phyloP scores from a whole-genome alignment of 2,797 vertebrate species.

The Trachops cirrhosus region DNA sequence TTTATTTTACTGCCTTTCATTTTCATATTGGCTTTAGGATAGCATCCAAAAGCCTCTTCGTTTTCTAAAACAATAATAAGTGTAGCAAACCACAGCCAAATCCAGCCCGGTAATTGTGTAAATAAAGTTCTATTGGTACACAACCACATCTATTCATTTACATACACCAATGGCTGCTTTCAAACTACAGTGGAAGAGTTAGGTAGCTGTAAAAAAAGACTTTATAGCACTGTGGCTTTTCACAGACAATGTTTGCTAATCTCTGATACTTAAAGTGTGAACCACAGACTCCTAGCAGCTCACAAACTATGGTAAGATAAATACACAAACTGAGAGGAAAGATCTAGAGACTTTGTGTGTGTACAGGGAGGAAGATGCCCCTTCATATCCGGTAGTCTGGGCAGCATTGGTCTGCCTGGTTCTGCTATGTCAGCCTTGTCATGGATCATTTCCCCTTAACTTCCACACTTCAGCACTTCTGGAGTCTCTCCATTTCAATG shows the following conservation, averaged over 20 bases:
- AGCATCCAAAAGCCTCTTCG: background rate
- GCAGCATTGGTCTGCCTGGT: background rate
- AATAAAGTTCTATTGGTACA: background rate
- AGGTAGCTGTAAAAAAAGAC: background rate
- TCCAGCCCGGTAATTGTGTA: background rate
- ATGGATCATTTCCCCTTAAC: background rate
- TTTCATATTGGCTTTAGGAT: background rate
- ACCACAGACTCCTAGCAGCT: background rate
- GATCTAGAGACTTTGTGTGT: background rate
- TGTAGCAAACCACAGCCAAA: background rate
- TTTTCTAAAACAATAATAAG: background rate
- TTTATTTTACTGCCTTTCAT: background rate
- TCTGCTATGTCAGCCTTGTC: background rate
- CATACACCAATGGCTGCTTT: background rate
- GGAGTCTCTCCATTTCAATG: background rate
- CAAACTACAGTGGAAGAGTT: background rate
- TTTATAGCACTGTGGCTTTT: background rate
- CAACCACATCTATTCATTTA: background rate
- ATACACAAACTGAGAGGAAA: background rate
- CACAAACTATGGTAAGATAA: background rate
- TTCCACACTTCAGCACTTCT: background rate
- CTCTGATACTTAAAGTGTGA: background rate
- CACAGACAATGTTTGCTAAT: background rate
- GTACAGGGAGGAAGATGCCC: background rate
- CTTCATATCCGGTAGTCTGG: background rate